Conservation (phyloP, 1,140 invertebrate species). For the Dufourea novaeangliae region DNA sequence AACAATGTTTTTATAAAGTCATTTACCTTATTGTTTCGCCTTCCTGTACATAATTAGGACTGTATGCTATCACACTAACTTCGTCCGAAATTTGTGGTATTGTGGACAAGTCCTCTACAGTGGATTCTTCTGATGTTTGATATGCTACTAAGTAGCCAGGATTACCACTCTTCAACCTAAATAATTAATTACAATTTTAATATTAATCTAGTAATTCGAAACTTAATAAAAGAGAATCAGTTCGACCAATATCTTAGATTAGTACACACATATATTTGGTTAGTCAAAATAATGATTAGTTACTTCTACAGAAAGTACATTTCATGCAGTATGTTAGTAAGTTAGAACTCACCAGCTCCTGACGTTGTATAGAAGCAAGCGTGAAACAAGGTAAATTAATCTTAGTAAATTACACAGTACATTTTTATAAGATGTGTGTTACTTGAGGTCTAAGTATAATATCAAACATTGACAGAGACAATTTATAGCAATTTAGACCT, state of each 20-base stretch:
- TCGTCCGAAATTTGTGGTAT: slow-evolving; percentile 81
- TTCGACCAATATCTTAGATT: slow-evolving; percentile 1
- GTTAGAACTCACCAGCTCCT: slow-evolving; percentile 65
- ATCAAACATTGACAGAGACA: slow-evolving; percentile 16
- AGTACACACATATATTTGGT: neutral
- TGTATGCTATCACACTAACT: slow-evolving; percentile 82
- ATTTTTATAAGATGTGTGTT: slow-evolving; percentile 43
- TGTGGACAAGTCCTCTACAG: slow-evolving; percentile 79
- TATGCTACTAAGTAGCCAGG: slow-evolving; percentile 86
- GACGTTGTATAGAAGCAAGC: slow-evolving; percentile 49
- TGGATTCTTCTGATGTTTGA: slow-evolving; percentile 82
- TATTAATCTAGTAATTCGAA: slow-evolving; percentile 13
- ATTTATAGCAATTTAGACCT: slow-evolving; percentile 8
- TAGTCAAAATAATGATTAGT: neutral
- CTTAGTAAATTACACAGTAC: slow-evolving; percentile 48
- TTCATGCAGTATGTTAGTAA: slow-evolving; percentile 47
- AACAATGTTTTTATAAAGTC: neutral
- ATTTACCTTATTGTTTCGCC: slow-evolving; percentile 74
- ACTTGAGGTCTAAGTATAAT: neutral
- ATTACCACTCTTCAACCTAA: slow-evolving; percentile 86
- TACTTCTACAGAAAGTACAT: slow-evolving; percentile 3
- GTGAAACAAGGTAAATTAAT: slow-evolving; percentile 64
- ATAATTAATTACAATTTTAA: slow-evolving; percentile 41
- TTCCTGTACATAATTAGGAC: slow-evolving; percentile 81
- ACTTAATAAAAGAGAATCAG: slow-evolving; percentile 19